phyloP scores from a whole-genome alignment of 2,113 vertebrate genomes.

The Anoura caudifer region DNA sequence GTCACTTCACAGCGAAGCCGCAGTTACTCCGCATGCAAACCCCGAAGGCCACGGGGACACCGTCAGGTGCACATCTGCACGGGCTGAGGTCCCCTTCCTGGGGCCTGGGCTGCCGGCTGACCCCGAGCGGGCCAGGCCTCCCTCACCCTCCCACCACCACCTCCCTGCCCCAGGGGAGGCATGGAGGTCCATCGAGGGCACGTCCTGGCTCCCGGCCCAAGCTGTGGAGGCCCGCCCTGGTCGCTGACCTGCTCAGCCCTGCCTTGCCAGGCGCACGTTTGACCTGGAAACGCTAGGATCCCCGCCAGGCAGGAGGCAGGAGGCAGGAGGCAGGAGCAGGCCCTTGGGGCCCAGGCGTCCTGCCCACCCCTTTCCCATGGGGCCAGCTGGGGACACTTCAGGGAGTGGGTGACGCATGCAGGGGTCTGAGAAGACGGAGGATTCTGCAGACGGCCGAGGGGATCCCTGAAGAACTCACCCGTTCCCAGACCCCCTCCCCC shows the following conservation, averaged over 20 bases:
- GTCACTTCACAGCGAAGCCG: background rate
- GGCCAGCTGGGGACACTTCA: background rate
- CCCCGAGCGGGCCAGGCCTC: too few relatives aligned
- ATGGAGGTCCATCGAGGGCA: rapidly evolving
- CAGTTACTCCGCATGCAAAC: rapidly evolving
- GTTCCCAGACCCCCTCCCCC: too few relatives aligned
- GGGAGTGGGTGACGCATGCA: too few relatives aligned
- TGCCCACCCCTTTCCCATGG: too few relatives aligned
- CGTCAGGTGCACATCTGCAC: too few relatives aligned
- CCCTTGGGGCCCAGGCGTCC: background rate
- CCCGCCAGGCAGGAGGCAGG: too few relatives aligned
- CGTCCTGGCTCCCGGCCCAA: background rate
- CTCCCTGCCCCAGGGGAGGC: too few relatives aligned
- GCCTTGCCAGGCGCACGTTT: background rate
- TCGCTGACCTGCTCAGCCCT: rapidly evolving
- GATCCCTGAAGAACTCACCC: rapidly evolving
- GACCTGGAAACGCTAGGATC: background rate
- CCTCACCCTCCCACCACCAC: too few relatives aligned
- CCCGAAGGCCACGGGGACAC: background rate
- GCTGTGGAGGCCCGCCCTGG: background rate
- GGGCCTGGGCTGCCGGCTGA: background rate
- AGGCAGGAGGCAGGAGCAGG: too few relatives aligned
- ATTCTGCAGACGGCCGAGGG: background rate
- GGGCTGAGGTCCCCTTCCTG: background rate
- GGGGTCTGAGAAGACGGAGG: background rate